Evolutionary conservation across 2,888 invertebrate genomes (phyloP).

Genomic region (Acanthosepion pharaonis): DNA sequence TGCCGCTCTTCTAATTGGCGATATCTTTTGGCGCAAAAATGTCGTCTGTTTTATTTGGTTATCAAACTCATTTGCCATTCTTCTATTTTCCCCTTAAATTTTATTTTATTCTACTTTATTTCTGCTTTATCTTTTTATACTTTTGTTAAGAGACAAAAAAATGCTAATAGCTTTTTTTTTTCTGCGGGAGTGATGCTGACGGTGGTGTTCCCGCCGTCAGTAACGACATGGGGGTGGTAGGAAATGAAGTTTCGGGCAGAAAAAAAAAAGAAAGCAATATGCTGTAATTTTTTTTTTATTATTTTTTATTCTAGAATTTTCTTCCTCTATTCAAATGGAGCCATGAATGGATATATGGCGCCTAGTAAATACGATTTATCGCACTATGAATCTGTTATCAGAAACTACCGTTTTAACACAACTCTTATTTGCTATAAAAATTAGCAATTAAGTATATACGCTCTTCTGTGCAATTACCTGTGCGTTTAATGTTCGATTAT

Average conservation of each 20-base stretch:
- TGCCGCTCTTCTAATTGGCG: not conserved
- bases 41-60: constrained; percentile 33
- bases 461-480: not conserved
- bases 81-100: not conserved
- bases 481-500: not conserved
- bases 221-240: not conserved
- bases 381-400: constrained; percentile 20
- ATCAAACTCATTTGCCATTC: not conserved
- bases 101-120: not conserved
- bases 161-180: not conserved
- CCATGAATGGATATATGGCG: not conserved
- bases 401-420: not conserved
- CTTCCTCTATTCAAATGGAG: not conserved
- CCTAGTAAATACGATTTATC: not conserved
- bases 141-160: not conserved
- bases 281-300: no score
- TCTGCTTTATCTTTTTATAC: not conserved
- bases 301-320: no score
- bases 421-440: constrained; percentile 20
- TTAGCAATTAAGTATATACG: not conserved
- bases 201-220: not conserved
- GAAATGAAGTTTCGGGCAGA: not conserved
- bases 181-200: not conserved
- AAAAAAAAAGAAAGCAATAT: not conserved
- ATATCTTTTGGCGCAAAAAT: constrained; percentile 15